phyloP scores from a whole-genome alignment of 2,888 invertebrate genomes.

The Seira sanloemensis region DNA sequence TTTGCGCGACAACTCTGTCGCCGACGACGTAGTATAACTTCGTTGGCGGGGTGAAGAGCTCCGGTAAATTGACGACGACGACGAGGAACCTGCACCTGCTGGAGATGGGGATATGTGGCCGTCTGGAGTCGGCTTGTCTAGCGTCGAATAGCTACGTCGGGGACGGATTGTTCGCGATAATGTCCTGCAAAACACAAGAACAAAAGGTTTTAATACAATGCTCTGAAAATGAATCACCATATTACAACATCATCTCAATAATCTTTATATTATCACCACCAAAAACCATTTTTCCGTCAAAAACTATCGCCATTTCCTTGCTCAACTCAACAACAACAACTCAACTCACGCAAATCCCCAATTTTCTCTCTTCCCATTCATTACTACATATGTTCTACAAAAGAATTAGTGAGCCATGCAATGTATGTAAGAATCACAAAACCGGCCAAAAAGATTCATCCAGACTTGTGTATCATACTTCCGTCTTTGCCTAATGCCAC shows the following conservation, averaged over 20 bases:
- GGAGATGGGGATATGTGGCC: conserved; percentile 49
- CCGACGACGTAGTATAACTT: conserved; percentile 55
- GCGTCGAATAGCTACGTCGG: conserved; percentile 68
- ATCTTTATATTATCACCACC: conserved; percentile 1
- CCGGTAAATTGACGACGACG: conserved; percentile 38
- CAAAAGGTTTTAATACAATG: not conserved
- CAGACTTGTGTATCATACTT: too few relatives aligned
- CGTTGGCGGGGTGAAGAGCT: conserved; percentile 57
- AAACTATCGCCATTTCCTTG: not conserved
- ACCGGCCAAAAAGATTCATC: too few relatives aligned
- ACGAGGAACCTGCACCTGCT: conserved; percentile 22
- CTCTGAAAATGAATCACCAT: not conserved
- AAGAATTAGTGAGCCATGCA: too few relatives aligned
- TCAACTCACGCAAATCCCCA: not conserved
- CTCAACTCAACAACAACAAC: too few relatives aligned
- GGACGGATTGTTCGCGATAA: conserved; percentile 68
- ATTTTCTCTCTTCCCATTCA: too few relatives aligned
- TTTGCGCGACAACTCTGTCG: conserved; percentile 53
- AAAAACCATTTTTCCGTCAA: not conserved
- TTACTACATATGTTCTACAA: too few relatives aligned
- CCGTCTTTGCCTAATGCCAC: too few relatives aligned
- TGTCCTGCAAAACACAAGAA: conserved; percentile 50
- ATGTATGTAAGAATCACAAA: too few relatives aligned
- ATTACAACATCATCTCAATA: not conserved
- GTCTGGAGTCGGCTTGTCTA: conserved; percentile 65